phyloP scores from a whole-genome alignment of 2,797 vertebrate species.

The Garrulus glandarius region DNA sequence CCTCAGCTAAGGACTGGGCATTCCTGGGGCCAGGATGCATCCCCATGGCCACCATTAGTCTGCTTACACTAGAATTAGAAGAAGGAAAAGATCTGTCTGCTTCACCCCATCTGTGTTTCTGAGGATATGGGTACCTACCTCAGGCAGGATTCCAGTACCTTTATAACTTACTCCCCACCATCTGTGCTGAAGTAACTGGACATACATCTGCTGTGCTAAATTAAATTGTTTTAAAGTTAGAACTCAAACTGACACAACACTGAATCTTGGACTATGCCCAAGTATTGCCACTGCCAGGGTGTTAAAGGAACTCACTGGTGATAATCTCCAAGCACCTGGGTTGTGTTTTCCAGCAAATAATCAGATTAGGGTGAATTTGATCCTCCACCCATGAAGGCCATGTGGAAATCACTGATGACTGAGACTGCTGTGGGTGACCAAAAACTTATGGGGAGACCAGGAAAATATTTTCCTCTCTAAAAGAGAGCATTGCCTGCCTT shows the following conservation, averaged over 20 bases:
- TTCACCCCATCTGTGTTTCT: not conserved
- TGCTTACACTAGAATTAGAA: not conserved
- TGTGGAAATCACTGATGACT: not conserved
- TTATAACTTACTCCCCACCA: not conserved
- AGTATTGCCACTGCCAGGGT: not conserved
- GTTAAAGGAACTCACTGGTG: not conserved
- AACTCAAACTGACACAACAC: not conserved
- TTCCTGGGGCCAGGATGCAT: not conserved
- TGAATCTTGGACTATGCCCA: not conserved
- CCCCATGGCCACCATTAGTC: not conserved
- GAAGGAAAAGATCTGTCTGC: not conserved
- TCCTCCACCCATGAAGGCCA: not conserved
- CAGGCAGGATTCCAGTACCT: not conserved
- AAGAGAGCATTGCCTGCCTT: not conserved
- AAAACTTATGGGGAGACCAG: not conserved
- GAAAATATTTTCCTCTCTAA: not conserved
- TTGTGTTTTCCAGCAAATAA: not conserved
- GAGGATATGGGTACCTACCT: not conserved
- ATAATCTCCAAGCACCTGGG: not conserved
- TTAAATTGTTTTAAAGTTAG: not conserved
- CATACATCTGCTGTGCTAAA: not conserved
- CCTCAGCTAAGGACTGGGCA: not conserved
- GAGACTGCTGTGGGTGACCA: not conserved
- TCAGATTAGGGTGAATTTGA: not conserved
- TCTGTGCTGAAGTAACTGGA: not conserved